A percentile compares a stretch with the other conserved stretches of the same genome.
These are phyloP conservation scores for Chamaea fasciata DNA, from an alignment of 2,113 vertebrate genomes.

Conservation along the genomic window DNA sequence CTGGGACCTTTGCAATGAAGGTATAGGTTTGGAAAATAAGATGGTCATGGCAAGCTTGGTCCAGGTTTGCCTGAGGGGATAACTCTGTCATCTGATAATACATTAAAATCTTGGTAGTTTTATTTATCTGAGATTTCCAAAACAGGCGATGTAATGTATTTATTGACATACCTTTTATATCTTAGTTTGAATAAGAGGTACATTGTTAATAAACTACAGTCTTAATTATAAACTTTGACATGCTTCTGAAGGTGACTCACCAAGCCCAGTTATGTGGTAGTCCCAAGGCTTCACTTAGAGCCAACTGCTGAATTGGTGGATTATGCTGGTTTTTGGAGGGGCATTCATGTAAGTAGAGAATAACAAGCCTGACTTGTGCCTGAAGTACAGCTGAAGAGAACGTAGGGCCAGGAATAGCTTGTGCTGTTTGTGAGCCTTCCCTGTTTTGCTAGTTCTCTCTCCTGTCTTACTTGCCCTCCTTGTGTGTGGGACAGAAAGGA, in stretches of 20 bases:
- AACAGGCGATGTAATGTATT: neutral
- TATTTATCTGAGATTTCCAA: neutral
- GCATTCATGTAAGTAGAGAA: neutral
- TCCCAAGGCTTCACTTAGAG: neutral
- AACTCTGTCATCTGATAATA: neutral
- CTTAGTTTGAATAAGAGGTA: neutral
- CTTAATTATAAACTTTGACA: neutral
- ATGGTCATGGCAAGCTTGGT: neutral
- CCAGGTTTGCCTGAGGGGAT: neutral
- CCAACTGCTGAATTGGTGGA: neutral
- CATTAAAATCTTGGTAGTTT: neutral
- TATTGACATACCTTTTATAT: neutral
- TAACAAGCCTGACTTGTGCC: neutral
- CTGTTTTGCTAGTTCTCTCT: neutral
- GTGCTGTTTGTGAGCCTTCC: neutral
- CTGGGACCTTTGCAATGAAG: neutral
- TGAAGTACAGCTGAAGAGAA: neutral
- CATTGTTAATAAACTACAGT: neutral
- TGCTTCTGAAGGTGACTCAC: neutral
- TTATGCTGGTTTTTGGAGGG: neutral
- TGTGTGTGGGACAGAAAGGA: neutral
- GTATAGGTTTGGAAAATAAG: neutral
- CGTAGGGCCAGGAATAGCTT: neutral
- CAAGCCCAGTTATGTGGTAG: neutral
- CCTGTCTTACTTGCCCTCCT: neutral